Conservation (phyloP, 2,888 invertebrate genomes). For the Mesoligia furuncula region DNA sequence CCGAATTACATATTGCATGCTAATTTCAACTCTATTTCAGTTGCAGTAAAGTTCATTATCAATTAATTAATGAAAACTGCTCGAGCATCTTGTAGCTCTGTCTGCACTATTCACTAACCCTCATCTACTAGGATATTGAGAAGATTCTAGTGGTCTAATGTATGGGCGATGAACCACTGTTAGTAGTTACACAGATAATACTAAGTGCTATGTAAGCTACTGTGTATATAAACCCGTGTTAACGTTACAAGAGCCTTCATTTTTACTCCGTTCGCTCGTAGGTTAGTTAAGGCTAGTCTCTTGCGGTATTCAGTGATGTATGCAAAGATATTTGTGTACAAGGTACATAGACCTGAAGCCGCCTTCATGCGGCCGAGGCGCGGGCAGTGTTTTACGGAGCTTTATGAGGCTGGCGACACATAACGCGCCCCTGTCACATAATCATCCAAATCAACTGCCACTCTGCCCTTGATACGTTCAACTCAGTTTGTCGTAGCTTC, state of each 20-base stretch:
- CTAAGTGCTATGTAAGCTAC: slow-evolving; percentile 35
- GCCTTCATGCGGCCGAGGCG: slow-evolving; percentile 1
- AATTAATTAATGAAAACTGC: background rate
- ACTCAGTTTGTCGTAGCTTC: slow-evolving; percentile 7
- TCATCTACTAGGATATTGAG: background rate
- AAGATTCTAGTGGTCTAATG: background rate
- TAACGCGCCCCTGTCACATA: background rate
- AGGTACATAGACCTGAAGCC: slow-evolving; percentile 19
- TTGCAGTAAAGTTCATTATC: background rate
- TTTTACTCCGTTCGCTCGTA: slow-evolving; percentile 40
- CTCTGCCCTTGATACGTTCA: background rate
- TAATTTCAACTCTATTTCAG: background rate
- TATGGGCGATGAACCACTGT: background rate
- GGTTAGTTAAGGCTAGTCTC: slow-evolving; percentile 25
- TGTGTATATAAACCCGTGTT: slow-evolving; percentile 49
- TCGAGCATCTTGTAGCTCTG: background rate
- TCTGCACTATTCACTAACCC: background rate
- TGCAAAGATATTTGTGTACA: slow-evolving; percentile 41
- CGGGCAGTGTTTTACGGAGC: background rate
- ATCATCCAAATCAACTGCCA: slow-evolving; percentile 12
- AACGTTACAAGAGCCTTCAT: slow-evolving; percentile 42
- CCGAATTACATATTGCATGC: background rate
- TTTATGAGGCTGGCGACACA: background rate
- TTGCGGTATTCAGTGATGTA: slow-evolving; percentile 26
- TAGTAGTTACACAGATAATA: background rate